A percentile compares a stretch with the other conserved stretches of the same genome.
Evolutionary conservation across 2,797 vertebrate species (phyloP).

Genomic region (Syndactyla subalaris): DNA sequence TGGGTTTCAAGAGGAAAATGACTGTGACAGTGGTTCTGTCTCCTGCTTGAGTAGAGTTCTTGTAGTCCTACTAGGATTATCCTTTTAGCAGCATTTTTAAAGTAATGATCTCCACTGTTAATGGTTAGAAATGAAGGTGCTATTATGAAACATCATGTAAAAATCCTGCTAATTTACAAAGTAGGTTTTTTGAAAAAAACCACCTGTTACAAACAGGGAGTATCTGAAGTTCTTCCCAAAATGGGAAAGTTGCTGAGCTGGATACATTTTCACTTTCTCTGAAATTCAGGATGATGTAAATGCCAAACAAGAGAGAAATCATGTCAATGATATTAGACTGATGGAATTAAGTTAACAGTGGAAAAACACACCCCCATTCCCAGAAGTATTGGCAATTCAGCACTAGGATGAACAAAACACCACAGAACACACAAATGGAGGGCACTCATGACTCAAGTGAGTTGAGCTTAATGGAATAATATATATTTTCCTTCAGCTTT

Average conservation of each 20-base stretch:
- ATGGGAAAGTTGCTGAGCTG: constrained; percentile 29
- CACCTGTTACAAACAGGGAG: not conserved
- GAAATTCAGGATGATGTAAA: constrained; percentile 32
- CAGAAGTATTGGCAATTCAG: not conserved
- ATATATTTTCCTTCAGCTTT: constrained; percentile 7
- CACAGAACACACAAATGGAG: not conserved
- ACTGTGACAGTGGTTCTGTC: not conserved
- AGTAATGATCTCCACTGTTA: not conserved
- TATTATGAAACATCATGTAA: not conserved
- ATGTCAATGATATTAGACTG: not conserved
- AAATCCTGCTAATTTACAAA: not conserved
- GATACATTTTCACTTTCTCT: not conserved
- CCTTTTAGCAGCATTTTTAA: not conserved
- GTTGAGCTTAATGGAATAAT: not conserved
- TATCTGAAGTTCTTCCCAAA: constrained; percentile 2
- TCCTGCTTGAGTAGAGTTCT: not conserved
- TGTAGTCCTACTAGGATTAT: not conserved
- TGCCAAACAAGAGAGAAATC: not conserved
- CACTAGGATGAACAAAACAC: not conserved
- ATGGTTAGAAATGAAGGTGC: not conserved
- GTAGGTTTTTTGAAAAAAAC: not conserved
- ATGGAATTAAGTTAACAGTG: not conserved
- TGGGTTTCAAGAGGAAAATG: not conserved
- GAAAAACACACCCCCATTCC: not conserved
- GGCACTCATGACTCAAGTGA: not conserved